Percentiles rank a stretch among this genome's conserved stretches.
Conservation (phyloP, 2,888 invertebrate species). For the Mesorhabditis belari region DNA sequence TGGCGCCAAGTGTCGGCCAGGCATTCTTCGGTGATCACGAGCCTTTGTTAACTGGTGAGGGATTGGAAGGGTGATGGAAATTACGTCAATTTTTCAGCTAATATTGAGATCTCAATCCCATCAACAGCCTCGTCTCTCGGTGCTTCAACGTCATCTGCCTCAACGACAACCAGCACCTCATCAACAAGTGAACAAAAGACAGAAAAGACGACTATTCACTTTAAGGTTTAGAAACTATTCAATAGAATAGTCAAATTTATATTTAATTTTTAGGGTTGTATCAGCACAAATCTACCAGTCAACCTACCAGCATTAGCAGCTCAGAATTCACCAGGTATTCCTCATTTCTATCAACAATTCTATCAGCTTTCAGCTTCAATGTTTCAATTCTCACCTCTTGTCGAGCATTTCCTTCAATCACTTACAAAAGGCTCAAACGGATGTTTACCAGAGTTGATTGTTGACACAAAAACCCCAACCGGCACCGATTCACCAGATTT, state of each 20-base stretch:
- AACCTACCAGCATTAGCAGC: background rate
- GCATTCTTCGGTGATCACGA: slow-evolving; percentile 40
- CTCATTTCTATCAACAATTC: background rate
- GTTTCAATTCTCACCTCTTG: slow-evolving; percentile 52
- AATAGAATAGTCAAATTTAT: too few relatives aligned
- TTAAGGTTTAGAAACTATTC: slow-evolving; percentile 1
- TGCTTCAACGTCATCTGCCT: background rate
- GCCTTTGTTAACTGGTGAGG: too few relatives aligned
- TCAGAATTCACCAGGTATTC: background rate
- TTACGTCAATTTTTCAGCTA: background rate
- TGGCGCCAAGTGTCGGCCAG: slow-evolving; percentile 11
- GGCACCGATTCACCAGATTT: slow-evolving; percentile 17
- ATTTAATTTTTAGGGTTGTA: background rate
- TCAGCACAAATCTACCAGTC: background rate
- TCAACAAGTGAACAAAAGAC: background rate
- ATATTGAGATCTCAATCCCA: background rate
- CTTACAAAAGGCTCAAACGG: slow-evolving; percentile 10
- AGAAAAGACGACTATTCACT: slow-evolving; percentile 9
- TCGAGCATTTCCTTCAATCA: slow-evolving; percentile 46
- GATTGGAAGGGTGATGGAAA: background rate
- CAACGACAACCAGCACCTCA: background rate
- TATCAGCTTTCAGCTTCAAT: slow-evolving; percentile 40
- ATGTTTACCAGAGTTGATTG: slow-evolving; percentile 19
- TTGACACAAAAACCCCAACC: slow-evolving; percentile 22
- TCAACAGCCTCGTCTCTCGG: background rate